Conservation (phyloP, 37 sponge, comb jelly and placozoan genomes). For the Lycopodina hypogea region DNA sequence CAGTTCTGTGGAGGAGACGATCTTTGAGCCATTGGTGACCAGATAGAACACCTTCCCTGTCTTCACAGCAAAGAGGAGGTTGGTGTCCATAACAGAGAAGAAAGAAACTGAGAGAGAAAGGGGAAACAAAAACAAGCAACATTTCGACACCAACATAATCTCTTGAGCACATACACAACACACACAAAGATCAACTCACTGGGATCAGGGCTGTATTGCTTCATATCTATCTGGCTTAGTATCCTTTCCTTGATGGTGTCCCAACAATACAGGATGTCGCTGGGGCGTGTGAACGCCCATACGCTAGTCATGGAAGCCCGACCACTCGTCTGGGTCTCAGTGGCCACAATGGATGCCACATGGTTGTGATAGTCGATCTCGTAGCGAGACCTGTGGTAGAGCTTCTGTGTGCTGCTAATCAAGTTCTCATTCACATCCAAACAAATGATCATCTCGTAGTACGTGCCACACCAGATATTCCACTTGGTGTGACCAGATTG, state of each 20-base stretch:
- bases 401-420: conserved; percentile 39
- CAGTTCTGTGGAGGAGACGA: conserved; percentile 17
- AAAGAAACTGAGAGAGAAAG: conserved; percentile 24
- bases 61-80: conserved; percentile 28
- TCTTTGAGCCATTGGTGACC: background rate
- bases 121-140: background rate
- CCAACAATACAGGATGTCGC: conserved; percentile 58
- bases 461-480: conserved; percentile 49
- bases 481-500: background rate
- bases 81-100: conserved; percentile 26
- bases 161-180: background rate
- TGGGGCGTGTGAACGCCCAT: conserved; percentile 56
- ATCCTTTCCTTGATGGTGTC: conserved; percentile 25
- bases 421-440: conserved; percentile 19
- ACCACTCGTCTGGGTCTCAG: background rate
- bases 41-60: conserved; percentile 35
- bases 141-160: too few relatives aligned
- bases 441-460: conserved; percentile 37
- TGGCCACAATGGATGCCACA: conserved; percentile 21
- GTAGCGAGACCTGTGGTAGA: conserved; percentile 14
- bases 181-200: conserved; percentile 15
- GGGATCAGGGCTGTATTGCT: conserved; percentile 25
- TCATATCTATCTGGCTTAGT: conserved; percentile 16
- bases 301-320: conserved; percentile 7
- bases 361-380: conserved; percentile 1